phyloP scores from a whole-genome alignment of 2,888 invertebrate genomes.

The Dasypolia templi region DNA sequence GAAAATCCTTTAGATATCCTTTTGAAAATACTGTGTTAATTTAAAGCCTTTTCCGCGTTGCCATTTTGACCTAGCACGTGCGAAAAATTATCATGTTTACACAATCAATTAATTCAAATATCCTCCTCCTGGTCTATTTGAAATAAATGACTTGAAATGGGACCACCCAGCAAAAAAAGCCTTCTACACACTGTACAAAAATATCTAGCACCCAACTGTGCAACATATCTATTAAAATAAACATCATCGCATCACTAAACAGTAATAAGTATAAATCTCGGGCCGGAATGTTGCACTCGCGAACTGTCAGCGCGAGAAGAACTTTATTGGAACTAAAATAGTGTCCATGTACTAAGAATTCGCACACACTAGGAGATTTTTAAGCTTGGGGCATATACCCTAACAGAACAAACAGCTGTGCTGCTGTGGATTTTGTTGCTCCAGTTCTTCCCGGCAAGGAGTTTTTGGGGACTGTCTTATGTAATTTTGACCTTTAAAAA shows the following conservation, averaged over 20 bases:
- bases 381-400: too few species aligned
- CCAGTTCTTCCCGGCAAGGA: too few species aligned
- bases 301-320: slow-evolving; percentile 34
- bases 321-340: slow-evolving; percentile 47
- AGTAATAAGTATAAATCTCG: slow-evolving; percentile 52
- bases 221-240: slow-evolving; percentile 15
- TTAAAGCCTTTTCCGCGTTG: neutral
- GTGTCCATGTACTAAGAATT: slow-evolving; percentile 2
- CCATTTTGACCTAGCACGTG: neutral
- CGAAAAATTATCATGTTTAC: neutral
- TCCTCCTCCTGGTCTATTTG: too few species aligned
- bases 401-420: too few species aligned
- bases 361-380: neutral
- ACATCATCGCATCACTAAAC: slow-evolving; percentile 30
- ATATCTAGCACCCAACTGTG: neutral
- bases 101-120: too few species aligned
- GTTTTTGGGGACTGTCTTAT: too few species aligned
- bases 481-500: too few species aligned
- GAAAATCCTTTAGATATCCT: neutral
- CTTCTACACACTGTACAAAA: neutral
- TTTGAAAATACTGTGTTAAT: neutral
- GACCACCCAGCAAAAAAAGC: slow-evolving; percentile 14
- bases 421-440: too few species aligned
- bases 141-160: too few species aligned
- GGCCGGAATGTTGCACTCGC: slow-evolving; percentile 54